phyloP scores from a whole-genome alignment of 2,113 vertebrate species.

The Cichladusa arquata region DNA sequence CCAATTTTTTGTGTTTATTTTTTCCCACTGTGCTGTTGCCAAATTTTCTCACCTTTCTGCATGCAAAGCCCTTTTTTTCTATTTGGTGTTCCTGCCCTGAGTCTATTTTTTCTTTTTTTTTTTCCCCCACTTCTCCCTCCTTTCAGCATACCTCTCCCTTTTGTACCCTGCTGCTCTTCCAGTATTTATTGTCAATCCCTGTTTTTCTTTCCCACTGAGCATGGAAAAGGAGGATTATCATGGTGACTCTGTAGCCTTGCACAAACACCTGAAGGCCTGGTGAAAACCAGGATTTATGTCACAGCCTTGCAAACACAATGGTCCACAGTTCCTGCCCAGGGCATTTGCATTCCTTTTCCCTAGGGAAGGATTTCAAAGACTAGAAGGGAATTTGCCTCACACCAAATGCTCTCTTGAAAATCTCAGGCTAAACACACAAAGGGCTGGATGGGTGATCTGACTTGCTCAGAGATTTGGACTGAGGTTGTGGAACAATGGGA shows the following conservation, averaged over 20 bases:
- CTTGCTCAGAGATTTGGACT: background rate
- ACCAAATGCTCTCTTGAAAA: background rate
- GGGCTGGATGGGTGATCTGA: background rate
- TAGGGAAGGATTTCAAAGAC: background rate
- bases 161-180: background rate
- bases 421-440: background rate
- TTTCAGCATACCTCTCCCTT: background rate
- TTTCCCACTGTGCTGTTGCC: background rate
- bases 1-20: background rate
- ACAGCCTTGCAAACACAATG: background rate
- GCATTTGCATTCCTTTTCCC: background rate
- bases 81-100: background rate
- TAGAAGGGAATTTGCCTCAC: background rate
- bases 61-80: background rate
- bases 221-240: background rate
- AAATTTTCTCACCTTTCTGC: background rate
- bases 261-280: background rate
- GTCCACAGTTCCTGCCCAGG: background rate
- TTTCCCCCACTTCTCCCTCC: background rate
- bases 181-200: background rate
- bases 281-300: background rate
- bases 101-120: background rate
- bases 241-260: background rate
- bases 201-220: background rate
- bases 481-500: background rate